Percentiles rank a stretch among this genome's conserved stretches.
These are phyloP conservation scores for Leuciscus waleckii DNA, from an alignment of 2,797 vertebrate species.

Conservation along the genomic window DNA sequence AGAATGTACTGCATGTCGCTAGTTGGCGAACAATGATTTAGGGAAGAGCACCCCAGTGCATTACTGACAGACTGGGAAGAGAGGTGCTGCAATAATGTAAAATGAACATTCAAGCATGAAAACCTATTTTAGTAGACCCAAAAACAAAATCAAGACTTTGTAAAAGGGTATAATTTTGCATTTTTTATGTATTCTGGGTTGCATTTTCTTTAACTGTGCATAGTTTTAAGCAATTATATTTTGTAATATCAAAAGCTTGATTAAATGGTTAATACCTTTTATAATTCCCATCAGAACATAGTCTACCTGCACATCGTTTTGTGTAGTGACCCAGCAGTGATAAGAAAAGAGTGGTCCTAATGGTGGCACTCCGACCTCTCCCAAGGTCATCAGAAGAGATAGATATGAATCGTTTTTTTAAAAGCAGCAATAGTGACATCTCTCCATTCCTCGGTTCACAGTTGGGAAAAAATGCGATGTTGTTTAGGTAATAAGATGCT, in stretches of 20 bases:
- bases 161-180: neutral
- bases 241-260: neutral
- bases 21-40: neutral
- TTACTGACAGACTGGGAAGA: neutral
- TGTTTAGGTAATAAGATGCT: conserved; percentile 70
- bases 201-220: neutral
- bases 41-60: neutral
- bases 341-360: neutral
- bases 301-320: neutral
- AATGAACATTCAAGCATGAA: neutral
- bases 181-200: neutral
- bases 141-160: neutral
- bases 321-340: neutral
- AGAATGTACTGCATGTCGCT: neutral
- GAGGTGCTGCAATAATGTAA: neutral
- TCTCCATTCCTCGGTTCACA: neutral
- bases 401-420: neutral
- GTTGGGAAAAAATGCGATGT: neutral
- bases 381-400: conserved; percentile 12
- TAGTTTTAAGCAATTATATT: neutral
- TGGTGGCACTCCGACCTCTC: neutral
- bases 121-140: neutral
- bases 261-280: neutral
- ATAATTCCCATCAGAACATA: neutral
- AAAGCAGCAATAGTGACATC: neutral